Base-by-base conservation (phyloP, 2,888 invertebrate species). In the Sthenelais limicola region DNA sequence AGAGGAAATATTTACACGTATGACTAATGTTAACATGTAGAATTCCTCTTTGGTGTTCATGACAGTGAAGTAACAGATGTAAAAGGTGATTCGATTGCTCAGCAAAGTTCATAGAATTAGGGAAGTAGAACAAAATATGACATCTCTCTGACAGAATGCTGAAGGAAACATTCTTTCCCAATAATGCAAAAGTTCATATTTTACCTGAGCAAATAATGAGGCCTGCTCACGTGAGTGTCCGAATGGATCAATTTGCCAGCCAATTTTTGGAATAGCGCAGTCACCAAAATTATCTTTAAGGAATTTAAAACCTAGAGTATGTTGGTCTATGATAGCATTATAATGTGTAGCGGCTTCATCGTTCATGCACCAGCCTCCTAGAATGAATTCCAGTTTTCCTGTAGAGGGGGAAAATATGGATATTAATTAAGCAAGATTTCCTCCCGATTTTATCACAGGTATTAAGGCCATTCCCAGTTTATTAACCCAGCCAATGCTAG, bases 191-290 rank as follows among this genome's bases (percentile, higher is more conserved):
- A 9, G 18, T 9, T 12, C 21, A 21, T 9, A 56, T 30, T 68
- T 52, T 70, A 90, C 89, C 85, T 88, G 86, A 18, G 89, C 88
- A 82, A 89, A 90, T 7, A 90, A 78, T 26, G 92, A 92, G 0
- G 95, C 96, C 90, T 94, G 93, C 88, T 96, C 96, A 3, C 94
- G 89, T 0, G 95, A 94, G 82, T 95, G 95, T 0, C 95, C 95
- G 82, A 95, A 95, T 0, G 94, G 94, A 84, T 95, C 95, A 24
- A 95, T 94, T 88, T 95, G 94, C 94, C 94, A 94, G 0, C 92
- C 94, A 0, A 93, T 90, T 69, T 90, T 91, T 0, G 95, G 94
- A 35, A 92, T 90, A 0, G 91, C 94, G 80, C 94, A 94, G 0
- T 91, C 90, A 0, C 88, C 88, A 76, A 88, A 87, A 33, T 80